Evolutionary conservation across 2,888 invertebrate genomes (phyloP).

Genomic region (Branchellion lobata): DNA sequence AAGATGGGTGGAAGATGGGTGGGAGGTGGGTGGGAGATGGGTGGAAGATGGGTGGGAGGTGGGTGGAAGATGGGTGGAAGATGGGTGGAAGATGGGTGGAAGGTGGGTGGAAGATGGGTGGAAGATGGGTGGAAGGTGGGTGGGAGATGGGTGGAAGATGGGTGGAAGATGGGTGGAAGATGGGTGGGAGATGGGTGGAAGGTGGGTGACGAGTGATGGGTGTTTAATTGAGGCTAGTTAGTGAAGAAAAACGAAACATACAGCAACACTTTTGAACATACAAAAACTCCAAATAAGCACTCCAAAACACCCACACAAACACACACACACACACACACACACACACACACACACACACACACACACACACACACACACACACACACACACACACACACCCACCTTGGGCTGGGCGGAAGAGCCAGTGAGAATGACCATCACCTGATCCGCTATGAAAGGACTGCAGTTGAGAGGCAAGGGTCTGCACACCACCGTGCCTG

Average conservation of each 20-base stretch:
- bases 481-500: constrained; percentile 65
- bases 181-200: too few species aligned
- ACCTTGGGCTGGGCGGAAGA: constrained; percentile 91
- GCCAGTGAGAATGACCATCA: constrained; percentile 91
- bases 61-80: too few species aligned
- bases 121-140: too few species aligned
- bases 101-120: too few species aligned
- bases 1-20: too few species aligned
- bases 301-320: background rate
- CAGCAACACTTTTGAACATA: background rate
- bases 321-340: background rate
- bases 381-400: background rate
- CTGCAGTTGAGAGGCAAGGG: constrained; percentile 94
- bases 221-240: background rate
- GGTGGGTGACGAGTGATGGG: too few species aligned
- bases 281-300: background rate
- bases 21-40: too few species aligned
- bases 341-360: background rate
- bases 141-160: too few species aligned
- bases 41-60: too few species aligned
- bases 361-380: background rate
- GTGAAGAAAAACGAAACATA: too few species aligned
- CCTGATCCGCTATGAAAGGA: constrained; percentile 93
- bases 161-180: too few species aligned
- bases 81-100: too few species aligned